Evolutionary conservation across 2,797 vertebrate genomes (phyloP).

Genomic region (Gobionotothen gibberifrons): DNA sequence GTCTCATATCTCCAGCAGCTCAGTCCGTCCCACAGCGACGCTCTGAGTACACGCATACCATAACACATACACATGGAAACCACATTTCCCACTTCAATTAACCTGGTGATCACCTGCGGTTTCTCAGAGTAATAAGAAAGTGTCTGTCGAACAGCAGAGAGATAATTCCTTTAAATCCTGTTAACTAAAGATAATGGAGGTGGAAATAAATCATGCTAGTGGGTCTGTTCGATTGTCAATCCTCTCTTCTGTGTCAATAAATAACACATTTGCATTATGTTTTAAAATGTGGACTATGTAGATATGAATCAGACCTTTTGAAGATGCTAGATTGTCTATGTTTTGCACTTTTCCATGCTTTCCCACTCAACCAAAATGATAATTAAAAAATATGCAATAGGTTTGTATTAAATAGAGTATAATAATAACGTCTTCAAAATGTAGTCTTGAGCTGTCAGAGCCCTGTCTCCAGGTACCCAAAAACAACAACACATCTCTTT

Average conservation of each 20-base stretch:
- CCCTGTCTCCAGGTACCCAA: too few species aligned
- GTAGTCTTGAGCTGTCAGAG: too few species aligned
- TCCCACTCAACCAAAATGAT: too few species aligned
- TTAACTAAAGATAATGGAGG: background rate
- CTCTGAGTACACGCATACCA: background rate
- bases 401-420: too few species aligned
- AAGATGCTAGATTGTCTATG: too few species aligned
- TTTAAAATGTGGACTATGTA: too few species aligned
- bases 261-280: too few species aligned
- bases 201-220: background rate
- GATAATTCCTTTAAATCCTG: conserved; percentile 28
- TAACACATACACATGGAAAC: conserved; percentile 9
- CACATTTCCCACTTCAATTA: conserved; percentile 62
- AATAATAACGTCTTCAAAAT: too few species aligned
- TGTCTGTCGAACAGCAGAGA: conserved; percentile 4
- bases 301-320: too few species aligned
- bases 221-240: background rate
- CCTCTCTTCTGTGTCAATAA: background rate
- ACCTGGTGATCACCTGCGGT: conserved; percentile 41
- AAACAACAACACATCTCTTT: too few species aligned
- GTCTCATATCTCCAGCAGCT: background rate
- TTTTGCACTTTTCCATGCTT: too few species aligned
- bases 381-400: too few species aligned
- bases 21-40: background rate
- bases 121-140: conserved; percentile 29